A percentile compares a stretch with the other conserved stretches of the same genome.
phyloP scores from a whole-genome alignment of 2,888 invertebrate genomes.

The Xylota segnis region DNA sequence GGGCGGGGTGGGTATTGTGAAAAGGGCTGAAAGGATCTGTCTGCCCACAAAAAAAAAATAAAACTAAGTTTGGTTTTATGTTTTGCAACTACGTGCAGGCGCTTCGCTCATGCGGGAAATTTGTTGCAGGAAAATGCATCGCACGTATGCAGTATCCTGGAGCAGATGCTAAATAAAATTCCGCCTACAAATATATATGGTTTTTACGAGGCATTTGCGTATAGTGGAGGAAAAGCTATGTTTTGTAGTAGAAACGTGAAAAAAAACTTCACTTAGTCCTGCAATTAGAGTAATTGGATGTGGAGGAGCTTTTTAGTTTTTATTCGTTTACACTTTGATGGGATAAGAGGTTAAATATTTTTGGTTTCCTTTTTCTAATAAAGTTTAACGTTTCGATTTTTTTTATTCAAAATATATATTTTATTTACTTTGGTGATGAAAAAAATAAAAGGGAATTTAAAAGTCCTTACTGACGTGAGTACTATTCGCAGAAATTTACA shows the following conservation, averaged over 20 bases:
- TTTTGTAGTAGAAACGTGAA: not conserved
- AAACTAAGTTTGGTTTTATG: slow-evolving; percentile 11
- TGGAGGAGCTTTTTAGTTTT: slow-evolving; percentile 33
- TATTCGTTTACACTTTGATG: slow-evolving; percentile 28
- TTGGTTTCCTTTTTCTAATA: not conserved
- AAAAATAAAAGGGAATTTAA: too few relatives aligned
- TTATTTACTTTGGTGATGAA: not conserved
- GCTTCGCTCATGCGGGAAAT: slow-evolving; percentile 38
- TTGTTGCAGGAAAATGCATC: slow-evolving; percentile 61
- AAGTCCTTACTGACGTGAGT: too few relatives aligned
- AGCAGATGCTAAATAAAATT: slow-evolving; percentile 45
- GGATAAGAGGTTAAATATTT: slow-evolving; percentile 24
- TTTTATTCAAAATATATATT: slow-evolving; percentile 2
- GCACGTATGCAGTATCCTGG: slow-evolving; percentile 28
- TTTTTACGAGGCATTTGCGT: slow-evolving; percentile 37
- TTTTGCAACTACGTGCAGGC: slow-evolving; percentile 23
- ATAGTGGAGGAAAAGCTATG: slow-evolving; percentile 39
- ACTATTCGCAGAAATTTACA: too few relatives aligned
- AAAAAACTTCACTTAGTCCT: slow-evolving; percentile 42
- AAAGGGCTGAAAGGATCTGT: slow-evolving; percentile 49
- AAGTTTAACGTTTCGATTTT: not conserved
- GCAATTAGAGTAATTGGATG: slow-evolving; percentile 71
- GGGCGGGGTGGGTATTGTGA: not conserved
- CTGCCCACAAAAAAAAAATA: slow-evolving; percentile 11
- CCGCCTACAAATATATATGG: slow-evolving; percentile 4